These are phyloP conservation scores for Acholoe squamosa DNA, from an alignment of 2,888 invertebrate species.

Conservation along the genomic window DNA sequence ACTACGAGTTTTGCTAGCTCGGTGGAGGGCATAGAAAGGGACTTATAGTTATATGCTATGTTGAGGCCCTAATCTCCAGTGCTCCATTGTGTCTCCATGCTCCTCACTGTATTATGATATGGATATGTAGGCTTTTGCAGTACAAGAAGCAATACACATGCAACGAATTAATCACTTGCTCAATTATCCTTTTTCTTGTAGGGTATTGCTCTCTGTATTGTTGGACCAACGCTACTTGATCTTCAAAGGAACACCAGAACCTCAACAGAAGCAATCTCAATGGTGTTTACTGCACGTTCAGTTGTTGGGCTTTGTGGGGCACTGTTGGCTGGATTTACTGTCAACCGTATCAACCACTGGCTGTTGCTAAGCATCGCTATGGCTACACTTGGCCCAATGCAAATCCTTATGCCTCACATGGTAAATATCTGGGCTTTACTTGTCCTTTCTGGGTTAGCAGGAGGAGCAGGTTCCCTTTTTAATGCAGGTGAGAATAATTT, in stretches of 20 bases:
- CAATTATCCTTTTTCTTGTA: no score
- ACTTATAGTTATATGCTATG: no score
- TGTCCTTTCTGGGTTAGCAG: not conserved
- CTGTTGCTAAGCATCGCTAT: not conserved
- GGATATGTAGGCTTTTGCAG: not conserved
- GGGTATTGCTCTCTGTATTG: not conserved
- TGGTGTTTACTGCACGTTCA: not conserved
- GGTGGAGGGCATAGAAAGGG: no score
- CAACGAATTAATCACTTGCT: not conserved
- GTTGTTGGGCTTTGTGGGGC: not conserved
- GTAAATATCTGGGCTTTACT: not conserved
- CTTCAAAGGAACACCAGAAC: not conserved
- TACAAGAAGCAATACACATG: not conserved
- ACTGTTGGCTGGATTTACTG: not conserved
- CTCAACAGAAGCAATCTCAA: not conserved
- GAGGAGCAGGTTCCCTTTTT: not conserved
- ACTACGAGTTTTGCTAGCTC: no score
- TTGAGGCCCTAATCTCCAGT: no score
- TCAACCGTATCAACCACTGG: not conserved
- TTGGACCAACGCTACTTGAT: slow-evolving; percentile 8
- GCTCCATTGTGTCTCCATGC: not conserved
- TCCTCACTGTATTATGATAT: not conserved
- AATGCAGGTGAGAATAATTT: not conserved
- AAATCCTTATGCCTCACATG: not conserved
- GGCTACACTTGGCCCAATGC: not conserved